A percentile compares a stretch with the other conserved stretches of the same genome.
Evolutionary conservation across 2,888 invertebrate genomes (phyloP).

Genomic region (Aspidapion aeneum): DNA sequence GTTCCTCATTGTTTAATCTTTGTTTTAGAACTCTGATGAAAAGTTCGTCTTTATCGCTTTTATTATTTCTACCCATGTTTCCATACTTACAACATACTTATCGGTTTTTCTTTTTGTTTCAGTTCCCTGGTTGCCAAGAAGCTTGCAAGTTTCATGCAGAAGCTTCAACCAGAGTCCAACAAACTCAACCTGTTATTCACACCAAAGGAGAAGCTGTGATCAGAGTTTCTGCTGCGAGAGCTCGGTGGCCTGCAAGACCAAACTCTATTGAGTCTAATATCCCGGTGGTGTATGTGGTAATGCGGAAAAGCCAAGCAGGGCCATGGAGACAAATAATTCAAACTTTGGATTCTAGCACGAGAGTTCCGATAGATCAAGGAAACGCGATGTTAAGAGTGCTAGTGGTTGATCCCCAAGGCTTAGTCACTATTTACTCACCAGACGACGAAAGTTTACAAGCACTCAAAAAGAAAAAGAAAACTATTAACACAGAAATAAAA

Average conservation of each 20-base stretch:
- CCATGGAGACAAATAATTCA: conserved; percentile 66
- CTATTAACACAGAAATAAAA: conserved; percentile 51
- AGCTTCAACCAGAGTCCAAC: conserved; percentile 56
- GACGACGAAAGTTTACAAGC: conserved; percentile 55
- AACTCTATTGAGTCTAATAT: conserved; percentile 54
- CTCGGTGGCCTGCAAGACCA: conserved; percentile 65
- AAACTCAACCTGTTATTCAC: conserved; percentile 66
- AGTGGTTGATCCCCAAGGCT: conserved; percentile 66
- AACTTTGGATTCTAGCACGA: conserved; percentile 60
- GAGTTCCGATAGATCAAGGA: conserved; percentile 57
- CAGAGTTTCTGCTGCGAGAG: conserved; percentile 59
- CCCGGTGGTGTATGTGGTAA: conserved; percentile 66
- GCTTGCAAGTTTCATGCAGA: conserved; percentile 68
- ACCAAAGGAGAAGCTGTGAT: conserved; percentile 67
- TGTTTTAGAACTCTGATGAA: too few relatives aligned
- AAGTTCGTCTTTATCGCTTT: too few relatives aligned
- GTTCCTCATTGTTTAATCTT: too few relatives aligned
- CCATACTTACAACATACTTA: too few relatives aligned
- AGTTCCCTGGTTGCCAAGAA: conserved; percentile 70
- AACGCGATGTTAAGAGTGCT: conserved; percentile 64
- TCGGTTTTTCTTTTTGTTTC: conserved; percentile 46
- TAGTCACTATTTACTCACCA: conserved; percentile 68
- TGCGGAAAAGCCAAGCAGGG: conserved; percentile 61
- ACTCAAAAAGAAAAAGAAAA: conserved; percentile 46
- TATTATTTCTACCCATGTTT: too few relatives aligned